Base-by-base conservation (phyloP, 2,888 invertebrate species). In the Ctenicera cuprea region DNA sequence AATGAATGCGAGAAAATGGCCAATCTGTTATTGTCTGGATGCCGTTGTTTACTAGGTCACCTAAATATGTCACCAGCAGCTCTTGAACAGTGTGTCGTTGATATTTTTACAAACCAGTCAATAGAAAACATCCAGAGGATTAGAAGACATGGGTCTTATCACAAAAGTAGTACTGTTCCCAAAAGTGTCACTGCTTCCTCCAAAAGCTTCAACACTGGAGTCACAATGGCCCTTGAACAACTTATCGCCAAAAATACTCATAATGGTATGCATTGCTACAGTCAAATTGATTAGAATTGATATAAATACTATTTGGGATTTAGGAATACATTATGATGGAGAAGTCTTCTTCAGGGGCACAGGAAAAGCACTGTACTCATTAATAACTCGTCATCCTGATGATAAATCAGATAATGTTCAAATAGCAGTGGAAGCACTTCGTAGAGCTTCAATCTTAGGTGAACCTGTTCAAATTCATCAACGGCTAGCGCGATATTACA, bases 401-500 rank as follows among this genome's bases (percentile, higher is more conserved):
- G 87, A 87, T 20, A 87, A 91, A 67, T 88, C 90, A 22, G 90
- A 92, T 82, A 89, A 90, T 83, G 90, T 92, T 45, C 89, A 91
- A 80, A 89, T 92, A 87, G 92, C 94, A 1, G 90, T 91, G 79
- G 92, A 93, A 80, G 94, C 94, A 7, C 80, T 90, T 74, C 87
- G 88, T 30, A 88, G 92, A 54, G 91, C 92, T 74, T 89, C 90
- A 4, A 90, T 92, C 80, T 86, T 92, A 75, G 92, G 92, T 0
- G 92, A 92, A 67, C 90, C 92, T 0, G 87, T 92, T 26, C 89
- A 91, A 16, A 90, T 92, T 22, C 88, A 94, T 67, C 89, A 91
- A 74, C 89, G 95, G 12, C 87, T 94, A 78, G 94, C 94, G 0
- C 87, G 95, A 69, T 93, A 92, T 83, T 90, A 92, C 76, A 91